These are phyloP conservation scores for Caenorhabditis parvicauda DNA, from an alignment of 2,888 invertebrate genomes.

Conservation along the genomic window DNA sequence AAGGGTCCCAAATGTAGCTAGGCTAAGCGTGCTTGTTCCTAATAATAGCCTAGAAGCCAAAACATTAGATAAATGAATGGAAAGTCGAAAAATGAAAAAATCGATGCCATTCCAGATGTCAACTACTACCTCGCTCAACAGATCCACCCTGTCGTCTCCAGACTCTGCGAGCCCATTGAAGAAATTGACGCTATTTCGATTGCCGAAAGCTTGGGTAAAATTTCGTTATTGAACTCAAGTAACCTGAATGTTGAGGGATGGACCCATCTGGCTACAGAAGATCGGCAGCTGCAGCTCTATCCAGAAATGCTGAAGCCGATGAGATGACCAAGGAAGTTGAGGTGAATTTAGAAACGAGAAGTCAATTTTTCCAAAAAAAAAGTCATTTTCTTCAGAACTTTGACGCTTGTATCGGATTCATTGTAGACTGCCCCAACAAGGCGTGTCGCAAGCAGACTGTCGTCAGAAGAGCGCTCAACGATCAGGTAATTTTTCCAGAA, in stretches of 20 bases:
- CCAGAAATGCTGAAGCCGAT: conserved; percentile 27
- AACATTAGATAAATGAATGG: too few species aligned
- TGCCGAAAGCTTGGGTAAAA: conserved; percentile 81
- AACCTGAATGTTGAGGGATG: conserved; percentile 13
- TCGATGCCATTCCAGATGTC: too few species aligned
- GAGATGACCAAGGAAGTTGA: too few species aligned
- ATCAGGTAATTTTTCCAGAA: neutral
- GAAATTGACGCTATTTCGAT: conserved; percentile 86
- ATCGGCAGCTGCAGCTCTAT: conserved; percentile 24
- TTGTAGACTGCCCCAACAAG: conserved; percentile 12
- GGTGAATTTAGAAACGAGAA: neutral
- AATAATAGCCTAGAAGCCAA: too few species aligned
- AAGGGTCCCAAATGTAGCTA: too few species aligned
- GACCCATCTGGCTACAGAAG: conserved; percentile 41
- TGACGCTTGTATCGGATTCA: conserved; percentile 18
- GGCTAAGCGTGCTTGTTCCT: too few species aligned
- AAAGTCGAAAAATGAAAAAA: too few species aligned
- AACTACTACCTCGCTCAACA: conserved; percentile 91
- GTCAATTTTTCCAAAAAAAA: neutral
- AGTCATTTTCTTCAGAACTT: conserved; percentile 17
- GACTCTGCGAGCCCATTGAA: conserved; percentile 92
- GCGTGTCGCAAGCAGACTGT: too few species aligned
- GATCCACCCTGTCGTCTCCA: conserved; percentile 89
- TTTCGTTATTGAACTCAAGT: neutral
- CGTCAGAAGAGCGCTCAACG: too few species aligned